Evolutionary conservation across 2,113 vertebrate species (phyloP).

Genomic region (Hydrochoerus hydrochaeris): DNA sequence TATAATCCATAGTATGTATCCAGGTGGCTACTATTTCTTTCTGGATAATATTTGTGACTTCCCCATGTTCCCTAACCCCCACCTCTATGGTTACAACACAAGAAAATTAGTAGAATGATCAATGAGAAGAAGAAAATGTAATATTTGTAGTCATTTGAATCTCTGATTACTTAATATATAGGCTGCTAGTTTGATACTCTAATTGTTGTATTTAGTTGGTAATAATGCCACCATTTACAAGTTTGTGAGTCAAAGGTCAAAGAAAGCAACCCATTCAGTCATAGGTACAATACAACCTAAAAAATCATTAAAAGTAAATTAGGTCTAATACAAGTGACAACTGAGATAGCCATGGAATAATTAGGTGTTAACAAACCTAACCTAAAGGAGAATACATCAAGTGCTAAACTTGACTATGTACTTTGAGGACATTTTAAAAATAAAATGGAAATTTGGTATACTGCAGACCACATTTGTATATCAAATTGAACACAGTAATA

Average conservation of each 20-base stretch:
- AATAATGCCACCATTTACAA: not conserved
- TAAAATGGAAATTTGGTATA: not conserved
- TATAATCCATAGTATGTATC: not conserved
- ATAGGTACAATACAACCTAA: conserved; percentile 50
- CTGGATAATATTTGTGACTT: not conserved
- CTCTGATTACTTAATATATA: conserved; percentile 21
- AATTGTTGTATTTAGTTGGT: not conserved
- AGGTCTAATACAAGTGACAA: not conserved
- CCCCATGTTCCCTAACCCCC: not conserved
- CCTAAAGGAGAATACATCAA: conserved; percentile 2
- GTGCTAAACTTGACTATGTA: not conserved
- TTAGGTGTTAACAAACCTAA: not conserved
- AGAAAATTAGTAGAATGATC: conserved; percentile 11
- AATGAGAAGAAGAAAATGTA: not conserved
- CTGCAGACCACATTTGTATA: not conserved
- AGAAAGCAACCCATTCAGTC: not conserved
- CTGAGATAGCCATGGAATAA: not conserved
- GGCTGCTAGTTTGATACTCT: not conserved
- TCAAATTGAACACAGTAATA: not conserved
- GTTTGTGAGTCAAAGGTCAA: conserved; percentile 30
- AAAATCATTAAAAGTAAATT: conserved; percentile 55
- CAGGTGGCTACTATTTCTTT: not conserved
- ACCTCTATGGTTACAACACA: not conserved
- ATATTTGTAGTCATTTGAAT: not conserved
- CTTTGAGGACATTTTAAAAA: not conserved